These are phyloP conservation scores for Sebastes steindachneri DNA, from an alignment of 2,797 vertebrate genomes.

Conservation along the genomic window DNA sequence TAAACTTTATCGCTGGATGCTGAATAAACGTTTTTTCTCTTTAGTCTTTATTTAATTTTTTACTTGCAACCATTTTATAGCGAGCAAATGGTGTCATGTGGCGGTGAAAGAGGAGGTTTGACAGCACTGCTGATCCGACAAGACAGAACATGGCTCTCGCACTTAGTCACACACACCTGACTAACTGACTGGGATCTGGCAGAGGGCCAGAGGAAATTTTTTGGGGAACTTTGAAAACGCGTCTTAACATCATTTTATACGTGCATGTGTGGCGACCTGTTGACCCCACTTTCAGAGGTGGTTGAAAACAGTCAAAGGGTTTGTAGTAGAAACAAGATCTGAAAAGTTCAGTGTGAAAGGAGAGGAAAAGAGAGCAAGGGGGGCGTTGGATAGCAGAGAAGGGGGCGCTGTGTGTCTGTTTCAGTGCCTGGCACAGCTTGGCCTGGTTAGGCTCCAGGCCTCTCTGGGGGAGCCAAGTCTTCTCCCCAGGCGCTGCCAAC, in stretches of 20 bases:
- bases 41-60: constrained; percentile 6
- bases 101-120: constrained; percentile 26
- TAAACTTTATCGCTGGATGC: constrained; percentile 10
- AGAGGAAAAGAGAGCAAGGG: constrained; percentile 25
- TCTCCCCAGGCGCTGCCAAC: constrained; percentile 78
- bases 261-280: constrained; percentile 7
- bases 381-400: constrained; percentile 21
- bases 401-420: constrained; percentile 56
- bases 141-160: constrained; percentile 58
- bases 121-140: constrained; percentile 62
- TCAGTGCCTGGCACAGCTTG: constrained; percentile 67
- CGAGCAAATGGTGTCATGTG: constrained; percentile 26
- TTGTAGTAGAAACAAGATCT: constrained; percentile 1
- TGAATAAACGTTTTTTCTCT: constrained; percentile 3
- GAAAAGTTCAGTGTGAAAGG: constrained; percentile 25
- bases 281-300: constrained; percentile 29
- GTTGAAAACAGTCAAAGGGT: not conserved
- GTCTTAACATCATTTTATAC: constrained; percentile 19
- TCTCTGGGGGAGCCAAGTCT: constrained; percentile 77
- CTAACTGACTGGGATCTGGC: constrained; percentile 44
- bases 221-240: constrained; percentile 48
- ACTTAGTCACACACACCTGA: constrained; percentile 42
- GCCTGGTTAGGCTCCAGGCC: constrained; percentile 69
- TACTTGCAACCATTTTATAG: constrained; percentile 12
- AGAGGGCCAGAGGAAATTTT: constrained; percentile 46